Percentiles rank a stretch among this genome's conserved stretches.
Evolutionary conservation across 2,797 vertebrate genomes (phyloP).

Genomic region (Phrynocephalus guinanensis): DNA sequence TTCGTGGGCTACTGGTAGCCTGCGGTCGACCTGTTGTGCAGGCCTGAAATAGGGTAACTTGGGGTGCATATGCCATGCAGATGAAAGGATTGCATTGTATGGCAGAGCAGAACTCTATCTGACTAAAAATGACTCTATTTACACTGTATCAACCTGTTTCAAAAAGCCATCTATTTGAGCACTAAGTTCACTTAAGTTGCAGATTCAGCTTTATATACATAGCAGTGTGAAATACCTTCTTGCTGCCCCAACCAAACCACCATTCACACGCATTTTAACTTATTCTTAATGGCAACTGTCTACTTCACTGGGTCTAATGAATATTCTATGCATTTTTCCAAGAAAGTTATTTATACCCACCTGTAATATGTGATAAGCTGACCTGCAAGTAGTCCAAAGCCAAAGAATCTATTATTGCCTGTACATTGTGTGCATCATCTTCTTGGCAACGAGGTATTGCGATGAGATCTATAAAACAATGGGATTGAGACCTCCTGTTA

Average conservation of each 20-base stretch:
- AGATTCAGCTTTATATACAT: background rate
- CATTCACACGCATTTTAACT: background rate
- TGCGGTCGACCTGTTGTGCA: too few species aligned
- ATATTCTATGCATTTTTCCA: background rate
- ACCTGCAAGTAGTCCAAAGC: constrained; percentile 97
- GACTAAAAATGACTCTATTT: too few species aligned
- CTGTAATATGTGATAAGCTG: constrained; percentile 97
- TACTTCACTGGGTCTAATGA: background rate
- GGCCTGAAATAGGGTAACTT: too few species aligned
- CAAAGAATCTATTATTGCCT: constrained; percentile 94
- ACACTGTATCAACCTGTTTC: too few species aligned
- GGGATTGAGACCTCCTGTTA: constrained; percentile 13
- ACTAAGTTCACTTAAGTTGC: background rate
- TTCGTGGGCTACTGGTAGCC: too few species aligned
- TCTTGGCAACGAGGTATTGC: constrained; percentile 84
- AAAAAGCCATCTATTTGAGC: too few species aligned
- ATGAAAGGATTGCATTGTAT: too few species aligned
- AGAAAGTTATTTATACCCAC: constrained; percentile 71
- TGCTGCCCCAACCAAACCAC: background rate
- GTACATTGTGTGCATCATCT: constrained; percentile 92
- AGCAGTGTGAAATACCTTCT: background rate
- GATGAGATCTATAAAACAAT: constrained; percentile 85
- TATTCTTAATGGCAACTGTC: background rate
- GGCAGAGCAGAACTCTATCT: too few species aligned
- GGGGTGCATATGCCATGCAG: too few species aligned